A percentile compares a stretch with the other conserved stretches of the same genome.
Evolutionary conservation across 92 coral and sea anemone genomes (phyloP).

Genomic region (Epizoanthus stellaris): DNA sequence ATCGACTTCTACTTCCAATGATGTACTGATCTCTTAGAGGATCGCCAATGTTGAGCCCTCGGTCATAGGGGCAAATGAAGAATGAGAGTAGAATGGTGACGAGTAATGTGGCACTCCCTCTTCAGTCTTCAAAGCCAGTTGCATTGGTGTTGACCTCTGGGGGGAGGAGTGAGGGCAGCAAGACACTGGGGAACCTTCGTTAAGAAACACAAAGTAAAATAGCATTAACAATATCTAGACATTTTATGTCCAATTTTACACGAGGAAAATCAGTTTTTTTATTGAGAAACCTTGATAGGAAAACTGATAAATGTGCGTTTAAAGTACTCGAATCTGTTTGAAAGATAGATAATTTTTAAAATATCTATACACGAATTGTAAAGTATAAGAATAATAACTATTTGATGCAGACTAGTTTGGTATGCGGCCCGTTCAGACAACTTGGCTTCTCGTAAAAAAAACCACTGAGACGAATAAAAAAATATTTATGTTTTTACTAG

Average conservation of each 20-base stretch:
- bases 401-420: too few species aligned
- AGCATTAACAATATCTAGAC: not conserved
- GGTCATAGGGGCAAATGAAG: conserved; percentile 8
- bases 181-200: conserved; percentile 29
- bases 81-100: conserved; percentile 10
- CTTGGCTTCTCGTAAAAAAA: too few species aligned
- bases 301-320: too few species aligned
- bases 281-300: not conserved
- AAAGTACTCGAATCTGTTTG: too few species aligned
- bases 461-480: too few species aligned
- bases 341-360: too few species aligned
- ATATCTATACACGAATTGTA: too few species aligned
- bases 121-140: conserved; percentile 18
- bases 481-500: too few species aligned
- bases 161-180: conserved; percentile 18
- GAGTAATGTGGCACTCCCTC: conserved; percentile 8
- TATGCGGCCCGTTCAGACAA: too few species aligned
- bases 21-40: not conserved
- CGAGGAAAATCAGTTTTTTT: not conserved
- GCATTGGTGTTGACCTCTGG: not conserved
- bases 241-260: not conserved
- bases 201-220: not conserved
- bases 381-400: too few species aligned
- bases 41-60: conserved; percentile 16
- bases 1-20: too few species aligned